These are phyloP conservation scores for Acridotheres tristis DNA, from an alignment of 2,797 vertebrate species.

Conservation along the genomic window DNA sequence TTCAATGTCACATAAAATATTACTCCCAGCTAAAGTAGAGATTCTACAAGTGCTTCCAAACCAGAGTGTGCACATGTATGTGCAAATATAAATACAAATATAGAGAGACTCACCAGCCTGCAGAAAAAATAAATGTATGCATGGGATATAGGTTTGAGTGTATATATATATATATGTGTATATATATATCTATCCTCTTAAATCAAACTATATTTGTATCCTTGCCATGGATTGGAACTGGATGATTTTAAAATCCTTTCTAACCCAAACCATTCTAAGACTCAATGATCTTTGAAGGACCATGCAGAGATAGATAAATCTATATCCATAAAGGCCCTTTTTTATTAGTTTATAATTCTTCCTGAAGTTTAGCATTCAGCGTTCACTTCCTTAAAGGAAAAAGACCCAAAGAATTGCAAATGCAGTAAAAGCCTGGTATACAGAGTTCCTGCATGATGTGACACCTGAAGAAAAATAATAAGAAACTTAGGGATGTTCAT, in stretches of 20 bases:
- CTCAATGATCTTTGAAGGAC: background rate
- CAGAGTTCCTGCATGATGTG: background rate
- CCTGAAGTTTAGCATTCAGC: background rate
- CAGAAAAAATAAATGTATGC: background rate
- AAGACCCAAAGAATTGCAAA: background rate
- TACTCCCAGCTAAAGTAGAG: background rate
- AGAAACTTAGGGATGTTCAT: background rate
- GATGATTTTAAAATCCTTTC: background rate
- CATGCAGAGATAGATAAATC: background rate
- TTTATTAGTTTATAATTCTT: background rate
- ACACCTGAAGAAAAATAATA: background rate
- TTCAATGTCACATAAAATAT: background rate
- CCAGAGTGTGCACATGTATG: background rate
- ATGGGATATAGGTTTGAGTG: background rate
- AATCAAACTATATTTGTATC: background rate
- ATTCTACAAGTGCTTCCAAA: background rate
- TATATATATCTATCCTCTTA: background rate
- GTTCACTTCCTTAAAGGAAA: background rate
- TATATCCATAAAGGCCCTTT: background rate
- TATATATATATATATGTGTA: fast-evolving
- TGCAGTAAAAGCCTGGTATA: background rate
- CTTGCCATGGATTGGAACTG: too few species aligned
- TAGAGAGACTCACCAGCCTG: background rate
- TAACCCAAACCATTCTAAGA: background rate
- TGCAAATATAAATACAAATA: background rate